Evolutionary conservation across 1,140 invertebrate species (phyloP).

Genomic region (Aphelinus atriplicis): DNA sequence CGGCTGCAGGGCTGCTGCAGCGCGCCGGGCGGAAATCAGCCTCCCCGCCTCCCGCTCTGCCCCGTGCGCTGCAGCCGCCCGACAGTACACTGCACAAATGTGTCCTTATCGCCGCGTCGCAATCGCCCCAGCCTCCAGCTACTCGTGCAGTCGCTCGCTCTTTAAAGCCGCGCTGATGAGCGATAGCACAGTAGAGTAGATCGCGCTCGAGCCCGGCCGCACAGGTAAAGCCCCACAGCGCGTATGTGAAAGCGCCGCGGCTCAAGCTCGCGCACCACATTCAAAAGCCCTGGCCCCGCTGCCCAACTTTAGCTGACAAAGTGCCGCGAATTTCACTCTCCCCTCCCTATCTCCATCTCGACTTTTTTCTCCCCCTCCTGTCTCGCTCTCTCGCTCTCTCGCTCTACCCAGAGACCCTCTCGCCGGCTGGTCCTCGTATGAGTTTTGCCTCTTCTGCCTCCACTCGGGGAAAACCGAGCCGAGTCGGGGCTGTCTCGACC

Average conservation of each 20-base stretch:
- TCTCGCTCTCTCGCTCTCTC: too few relatives aligned
- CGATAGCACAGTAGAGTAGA: neutral
- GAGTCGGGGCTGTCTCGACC: neutral
- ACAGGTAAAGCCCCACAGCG: neutral
- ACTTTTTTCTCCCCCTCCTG: too few relatives aligned
- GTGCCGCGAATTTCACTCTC: too few relatives aligned
- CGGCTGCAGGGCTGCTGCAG: too few relatives aligned
- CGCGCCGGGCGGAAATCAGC: too few relatives aligned
- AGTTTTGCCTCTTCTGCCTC: neutral
- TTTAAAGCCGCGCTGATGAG: neutral
- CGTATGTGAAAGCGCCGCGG: neutral
- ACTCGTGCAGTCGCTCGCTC: slow-evolving; percentile 17
- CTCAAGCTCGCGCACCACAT: too few relatives aligned
- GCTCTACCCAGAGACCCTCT: too few relatives aligned
- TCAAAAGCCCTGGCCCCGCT: too few relatives aligned
- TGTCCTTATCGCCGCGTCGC: neutral
- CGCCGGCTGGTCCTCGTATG: neutral
- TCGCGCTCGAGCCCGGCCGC: neutral
- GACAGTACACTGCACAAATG: neutral
- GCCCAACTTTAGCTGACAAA: too few relatives aligned
- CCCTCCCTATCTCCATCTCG: too few relatives aligned
- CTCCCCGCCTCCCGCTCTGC: too few relatives aligned
- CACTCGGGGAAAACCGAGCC: neutral
- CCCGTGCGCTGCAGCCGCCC: too few relatives aligned
- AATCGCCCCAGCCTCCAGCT: neutral